Conservation (phyloP, 2,113 vertebrate genomes). For the Varanus komodoensis region DNA sequence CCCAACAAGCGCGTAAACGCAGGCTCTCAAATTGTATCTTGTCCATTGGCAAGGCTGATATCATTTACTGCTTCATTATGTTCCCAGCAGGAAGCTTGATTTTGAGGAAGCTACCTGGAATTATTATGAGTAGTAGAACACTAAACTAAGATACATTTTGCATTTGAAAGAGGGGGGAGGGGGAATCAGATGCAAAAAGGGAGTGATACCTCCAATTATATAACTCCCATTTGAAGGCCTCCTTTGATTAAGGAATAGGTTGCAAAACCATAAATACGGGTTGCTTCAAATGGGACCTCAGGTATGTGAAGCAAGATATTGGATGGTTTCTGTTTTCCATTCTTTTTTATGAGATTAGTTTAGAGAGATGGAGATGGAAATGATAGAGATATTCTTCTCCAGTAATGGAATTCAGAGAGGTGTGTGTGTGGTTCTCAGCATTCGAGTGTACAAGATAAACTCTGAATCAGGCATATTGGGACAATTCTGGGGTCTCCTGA, state of each 20-base stretch:
- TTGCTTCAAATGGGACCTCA: neutral
- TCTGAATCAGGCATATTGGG: neutral
- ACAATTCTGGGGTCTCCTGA: neutral
- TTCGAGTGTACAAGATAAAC: too few species aligned
- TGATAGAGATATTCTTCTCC: neutral
- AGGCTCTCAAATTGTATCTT: conserved; percentile 58
- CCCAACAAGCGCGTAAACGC: conserved; percentile 49
- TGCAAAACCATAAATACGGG: conserved; percentile 5
- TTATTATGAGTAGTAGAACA: conserved; percentile 55
- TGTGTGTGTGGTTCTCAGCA: neutral
- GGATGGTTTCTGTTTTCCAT: neutral
- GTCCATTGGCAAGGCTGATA: conserved; percentile 53
- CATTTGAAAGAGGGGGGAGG: conserved; percentile 36
- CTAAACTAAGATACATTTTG: conserved; percentile 63
- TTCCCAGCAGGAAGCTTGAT: conserved; percentile 67
- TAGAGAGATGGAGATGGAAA: too few species aligned
- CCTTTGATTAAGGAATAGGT: neutral
- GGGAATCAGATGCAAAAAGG: conserved; percentile 48
- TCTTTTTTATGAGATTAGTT: neutral
- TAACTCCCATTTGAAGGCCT: conserved; percentile 43
- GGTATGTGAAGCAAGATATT: neutral
- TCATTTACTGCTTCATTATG: conserved; percentile 79
- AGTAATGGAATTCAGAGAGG: neutral
- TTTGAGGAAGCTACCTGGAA: conserved; percentile 72
- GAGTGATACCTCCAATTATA: conserved; percentile 46